These are phyloP conservation scores for Lamellibrachia columna DNA, from an alignment of 2,888 invertebrate genomes.

Conservation along the genomic window DNA sequence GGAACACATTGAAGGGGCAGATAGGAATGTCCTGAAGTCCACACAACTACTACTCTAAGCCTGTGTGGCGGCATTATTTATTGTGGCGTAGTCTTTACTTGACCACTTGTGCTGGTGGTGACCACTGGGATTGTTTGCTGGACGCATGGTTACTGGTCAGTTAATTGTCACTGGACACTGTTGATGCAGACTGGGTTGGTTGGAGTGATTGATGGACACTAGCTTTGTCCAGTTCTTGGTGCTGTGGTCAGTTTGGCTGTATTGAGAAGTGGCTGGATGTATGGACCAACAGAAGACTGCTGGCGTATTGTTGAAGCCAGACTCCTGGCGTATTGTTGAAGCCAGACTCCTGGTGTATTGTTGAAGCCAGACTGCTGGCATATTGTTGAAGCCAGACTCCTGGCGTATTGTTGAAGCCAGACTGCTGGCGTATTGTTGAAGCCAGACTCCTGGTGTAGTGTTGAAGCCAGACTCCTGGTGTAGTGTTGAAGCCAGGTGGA, in stretches of 20 bases:
- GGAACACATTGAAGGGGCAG: neutral
- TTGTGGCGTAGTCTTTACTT: neutral
- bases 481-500: neutral
- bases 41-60: neutral
- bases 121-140: neutral
- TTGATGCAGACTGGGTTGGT: neutral
- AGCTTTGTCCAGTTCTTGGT: neutral
- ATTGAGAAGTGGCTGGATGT: neutral
- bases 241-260: neutral
- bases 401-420: neutral
- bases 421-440: neutral
- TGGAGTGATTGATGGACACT: neutral
- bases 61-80: neutral
- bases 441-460: neutral
- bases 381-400: neutral
- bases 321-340: neutral
- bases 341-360: neutral
- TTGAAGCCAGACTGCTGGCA: neutral
- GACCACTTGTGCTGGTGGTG: neutral
- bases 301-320: neutral
- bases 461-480: neutral
- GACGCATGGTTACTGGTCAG: neutral
- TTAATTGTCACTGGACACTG: slow-evolving; percentile 4
- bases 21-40: neutral
- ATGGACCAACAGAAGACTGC: neutral